Percentiles rank a stretch among this genome's conserved stretches.
phyloP scores from a whole-genome alignment of 92 coral and sea anemone species.

The Galaxea fascicularis region DNA sequence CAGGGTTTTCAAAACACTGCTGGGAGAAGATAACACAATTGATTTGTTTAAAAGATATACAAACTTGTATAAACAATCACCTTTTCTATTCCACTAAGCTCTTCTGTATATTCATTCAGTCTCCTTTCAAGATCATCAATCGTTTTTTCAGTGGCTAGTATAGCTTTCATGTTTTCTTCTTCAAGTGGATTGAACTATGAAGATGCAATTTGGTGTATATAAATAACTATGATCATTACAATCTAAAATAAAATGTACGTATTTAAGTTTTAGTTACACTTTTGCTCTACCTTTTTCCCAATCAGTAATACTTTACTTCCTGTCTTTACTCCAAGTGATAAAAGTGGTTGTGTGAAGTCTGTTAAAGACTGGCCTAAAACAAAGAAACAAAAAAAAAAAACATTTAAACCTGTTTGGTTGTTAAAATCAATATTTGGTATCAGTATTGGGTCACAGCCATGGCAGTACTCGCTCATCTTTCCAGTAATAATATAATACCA shows the following conservation, averaged over 20 bases:
- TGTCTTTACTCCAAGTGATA: constrained; percentile 75
- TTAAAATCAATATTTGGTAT: no score
- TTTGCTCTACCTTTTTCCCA: constrained; percentile 83
- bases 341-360: constrained; percentile 63
- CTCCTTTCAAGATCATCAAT: constrained; percentile 71
- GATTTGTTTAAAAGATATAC: no score
- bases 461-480: no score
- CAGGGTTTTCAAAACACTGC: no score
- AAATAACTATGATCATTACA: no score
- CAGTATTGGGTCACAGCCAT: no score
- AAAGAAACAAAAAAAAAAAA: background rate
- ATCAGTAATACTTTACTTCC: constrained; percentile 90
- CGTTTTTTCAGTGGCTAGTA: constrained; percentile 74
- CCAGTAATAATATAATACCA: no score
- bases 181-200: constrained; percentile 75
- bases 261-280: no score
- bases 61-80: constrained; percentile 41
- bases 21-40: no score
- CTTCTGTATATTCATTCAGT: constrained; percentile 64
- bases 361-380: constrained; percentile 88
- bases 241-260: no score
- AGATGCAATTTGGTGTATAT: no score
- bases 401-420: no score
- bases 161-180: constrained; percentile 81
- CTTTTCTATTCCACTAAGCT: constrained; percentile 86